Base-by-base conservation (phyloP, 1,140 invertebrate species). In the Atta cephalotes region DNA sequence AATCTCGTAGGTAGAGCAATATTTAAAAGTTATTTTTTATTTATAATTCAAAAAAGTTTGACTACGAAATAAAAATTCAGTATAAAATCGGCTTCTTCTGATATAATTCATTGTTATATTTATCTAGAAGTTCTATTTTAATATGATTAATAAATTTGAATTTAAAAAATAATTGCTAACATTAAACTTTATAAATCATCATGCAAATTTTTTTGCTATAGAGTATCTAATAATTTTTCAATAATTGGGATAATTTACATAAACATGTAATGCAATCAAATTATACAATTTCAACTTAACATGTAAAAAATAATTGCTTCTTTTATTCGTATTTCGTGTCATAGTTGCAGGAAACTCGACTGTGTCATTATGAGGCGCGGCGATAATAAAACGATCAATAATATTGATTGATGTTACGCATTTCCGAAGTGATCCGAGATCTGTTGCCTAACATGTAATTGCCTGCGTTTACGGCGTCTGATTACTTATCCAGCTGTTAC, bases 301-400 rank as follows among this genome's bases (percentile, higher is more conserved):
- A n/a, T 21, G n/a, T 16, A 56, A 14, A 39, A 31, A 74, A 60
- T 39, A 56, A n/a, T 21, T 3, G 12, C n/a, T 25, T 25, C 14
- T 25, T 70, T 51, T 9, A 21, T 12, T 25, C 9, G 2, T 12
- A 10, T 49, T 1, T 21, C 39, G 14, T 14, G 12, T 28, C 39
- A 7, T 51, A 16, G 70, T 31, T 5, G 16, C 21, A 7, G 16
- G 16, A 70, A 45, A 10, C 2, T n/a, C 35, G n/a, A 39, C 9
- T 12, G 16, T 72, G 25, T 49, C 21, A 49, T 72, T 72, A 72
- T 53, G 18, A 72, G 70, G 45, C 45, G 66, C 39, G 66, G 21
- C 66, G 14, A 14, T 51, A 70, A 70, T 70, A 70, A 70, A 70
- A 70, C 39, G 66, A 51, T 70, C 66, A 70, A 70, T 70, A 70